Base-by-base conservation (phyloP, 35 echinoderm and acorn worm genomes). In the Anneissia japonica region DNA sequence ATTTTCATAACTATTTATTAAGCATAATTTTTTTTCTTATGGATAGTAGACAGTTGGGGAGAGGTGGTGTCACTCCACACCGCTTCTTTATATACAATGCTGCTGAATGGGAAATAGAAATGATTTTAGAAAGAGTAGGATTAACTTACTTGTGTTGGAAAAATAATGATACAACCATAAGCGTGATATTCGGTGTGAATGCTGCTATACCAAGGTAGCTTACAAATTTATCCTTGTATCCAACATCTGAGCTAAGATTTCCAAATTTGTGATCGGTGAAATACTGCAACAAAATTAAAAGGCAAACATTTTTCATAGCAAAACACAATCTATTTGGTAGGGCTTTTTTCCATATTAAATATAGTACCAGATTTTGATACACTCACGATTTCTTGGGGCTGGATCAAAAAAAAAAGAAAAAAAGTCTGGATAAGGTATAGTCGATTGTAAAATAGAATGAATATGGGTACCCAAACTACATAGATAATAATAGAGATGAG, bases 251-350 rank as follows among this genome's bases (percentile, higher is more conserved):
- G 36, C 91, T 91, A 4, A 97, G 77, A 79, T 97, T 97, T 31
- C 88, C 95, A 87, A 97, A 97, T 84, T 97, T 97, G 77, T 97
- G 86, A 37, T 97, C 88, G 78, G 91, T 97, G 55, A 97, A 97
- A 87, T 97, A 97, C 95, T 97, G 83, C 1, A 75, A 73, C 72
- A 34, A 87, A 84, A 77, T 39, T 72, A 76, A 81, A 56, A 39
- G 29, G 23, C 43, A 32, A 85, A 76, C 13, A 19, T 17, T 11
- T 32, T n/a, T 38, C 29, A 23, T 23, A 14, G 45, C 21, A 37
- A 14, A 12, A 45, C 19, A 23, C 45, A 23, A 23, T 46, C 23
- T 51, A 23, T 23, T 26, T 26, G 23, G 32, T 40, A 82, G 21
- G 21, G 23, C 34, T 46, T 23, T 17, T 26, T 40, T 28, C 12